A percentile compares a stretch with the other conserved stretches of the same genome.
phyloP scores from a whole-genome alignment of 2,888 invertebrate species.

The Polyommatus iphigenia region DNA sequence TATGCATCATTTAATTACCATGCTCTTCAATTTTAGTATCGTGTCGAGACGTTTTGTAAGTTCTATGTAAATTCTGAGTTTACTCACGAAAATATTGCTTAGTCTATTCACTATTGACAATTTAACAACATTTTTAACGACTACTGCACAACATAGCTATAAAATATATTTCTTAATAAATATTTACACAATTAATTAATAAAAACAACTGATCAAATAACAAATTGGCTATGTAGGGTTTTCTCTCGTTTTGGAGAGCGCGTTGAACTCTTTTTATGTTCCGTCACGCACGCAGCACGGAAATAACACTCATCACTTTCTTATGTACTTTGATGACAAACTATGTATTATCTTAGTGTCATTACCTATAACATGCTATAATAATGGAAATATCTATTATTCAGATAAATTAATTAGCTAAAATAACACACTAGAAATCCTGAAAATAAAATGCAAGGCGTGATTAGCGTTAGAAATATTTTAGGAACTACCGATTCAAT shows the following conservation, averaged over 20 bases:
- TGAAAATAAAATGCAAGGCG: no score
- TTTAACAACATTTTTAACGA: no score
- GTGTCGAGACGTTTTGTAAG: neutral
- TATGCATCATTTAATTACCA: slow-evolving; percentile 20
- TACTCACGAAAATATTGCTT: no score
- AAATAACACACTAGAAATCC: no score
- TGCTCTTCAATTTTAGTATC: neutral
- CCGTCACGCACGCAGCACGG: slow-evolving; percentile 46
- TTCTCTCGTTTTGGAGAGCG: slow-evolving; percentile 62
- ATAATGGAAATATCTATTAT: no score
- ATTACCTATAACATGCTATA: no score
- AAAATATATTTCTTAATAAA: neutral
- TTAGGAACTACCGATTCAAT: no score
- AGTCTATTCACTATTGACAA: no score
- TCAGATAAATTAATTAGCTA: no score
- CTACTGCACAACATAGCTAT: no score
- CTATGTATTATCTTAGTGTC: neutral
- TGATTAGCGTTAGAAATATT: no score
- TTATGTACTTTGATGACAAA: neutral
- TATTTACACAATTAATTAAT: neutral
- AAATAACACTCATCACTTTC: slow-evolving; percentile 44
- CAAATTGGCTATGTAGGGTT: slow-evolving; percentile 55
- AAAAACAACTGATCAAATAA: neutral
- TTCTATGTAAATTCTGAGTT: neutral
- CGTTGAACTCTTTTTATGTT: slow-evolving; percentile 58